Conservation (phyloP, 2,797 vertebrate genomes). For the Hafferia zeledoni region DNA sequence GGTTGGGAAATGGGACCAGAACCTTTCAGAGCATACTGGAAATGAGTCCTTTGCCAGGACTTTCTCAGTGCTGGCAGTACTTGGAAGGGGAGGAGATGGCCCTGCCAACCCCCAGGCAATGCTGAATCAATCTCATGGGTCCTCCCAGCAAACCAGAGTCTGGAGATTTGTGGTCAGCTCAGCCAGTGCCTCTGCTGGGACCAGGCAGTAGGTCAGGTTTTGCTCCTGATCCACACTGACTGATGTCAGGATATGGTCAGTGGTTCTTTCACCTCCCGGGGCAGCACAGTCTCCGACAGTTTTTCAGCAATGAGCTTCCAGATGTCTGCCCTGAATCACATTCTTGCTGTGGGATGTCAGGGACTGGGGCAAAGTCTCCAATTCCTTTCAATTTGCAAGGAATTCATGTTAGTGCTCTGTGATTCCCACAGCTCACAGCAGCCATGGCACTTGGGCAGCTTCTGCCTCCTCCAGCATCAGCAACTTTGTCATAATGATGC, state of each 20-base stretch:
- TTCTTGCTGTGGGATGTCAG: fast-evolving
- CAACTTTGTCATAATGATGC: not conserved
- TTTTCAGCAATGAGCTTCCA: not conserved
- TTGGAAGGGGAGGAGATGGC: not conserved
- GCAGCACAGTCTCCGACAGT: not conserved
- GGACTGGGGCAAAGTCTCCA: fast-evolving
- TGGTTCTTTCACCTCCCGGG: not conserved
- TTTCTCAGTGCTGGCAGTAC: not conserved
- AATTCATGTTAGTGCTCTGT: not conserved
- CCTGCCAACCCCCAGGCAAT: not conserved
- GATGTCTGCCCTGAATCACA: not conserved
- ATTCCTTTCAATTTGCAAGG: not conserved
- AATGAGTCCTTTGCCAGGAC: not conserved
- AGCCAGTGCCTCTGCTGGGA: not conserved
- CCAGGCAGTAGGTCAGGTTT: not conserved
- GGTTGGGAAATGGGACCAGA: not conserved
- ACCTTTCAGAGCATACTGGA: not conserved
- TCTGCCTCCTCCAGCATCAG: not conserved
- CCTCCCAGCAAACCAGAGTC: not conserved
- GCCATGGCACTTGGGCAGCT: not conserved
- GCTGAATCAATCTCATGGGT: not conserved
- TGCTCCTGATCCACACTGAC: not conserved
- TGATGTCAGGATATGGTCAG: fast-evolving
- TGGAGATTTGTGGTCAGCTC: not conserved
- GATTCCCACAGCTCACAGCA: not conserved